Base-by-base conservation (phyloP, 2,113 vertebrate species). In the Ammodytes dubius region DNA sequence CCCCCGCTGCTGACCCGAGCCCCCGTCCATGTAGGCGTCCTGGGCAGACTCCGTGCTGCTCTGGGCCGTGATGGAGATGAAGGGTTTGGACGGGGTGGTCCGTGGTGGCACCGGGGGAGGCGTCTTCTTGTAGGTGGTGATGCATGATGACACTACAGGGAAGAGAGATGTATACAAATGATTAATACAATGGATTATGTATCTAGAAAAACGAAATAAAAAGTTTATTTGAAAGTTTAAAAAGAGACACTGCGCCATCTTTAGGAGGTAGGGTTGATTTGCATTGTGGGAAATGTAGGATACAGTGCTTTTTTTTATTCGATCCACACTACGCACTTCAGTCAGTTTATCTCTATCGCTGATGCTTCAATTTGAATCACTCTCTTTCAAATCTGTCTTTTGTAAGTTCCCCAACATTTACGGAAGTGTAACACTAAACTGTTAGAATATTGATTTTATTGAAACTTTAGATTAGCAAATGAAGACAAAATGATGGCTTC, bases 81-180 rank as follows among this genome's bases (percentile, higher is more conserved):
- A 99, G 0, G 98, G 98, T 92, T 99, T 99, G 93, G 98, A 97
- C 40, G 98, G 97, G 56, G 93, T 94, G 77, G 96, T 98, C 90
- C 98, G 96, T 7, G 98, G 98, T 68, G 98, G 98, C 74, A 99
- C 98, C 0, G 98, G 98, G 47, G 98, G 98, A 0, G 98, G 98
- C 6, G 97, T 99, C 95, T 99, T 99, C 96, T 99, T 99, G 94
- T 99, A 99, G 81, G 98, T 99, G 83, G 98, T 99, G 93, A 99
- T 99, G 94, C 98, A 99, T 94, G 98, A 99, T 79, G 98, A 99
- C 93, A 99, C 98, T 99, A 93, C 49, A 90, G 72, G 58, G 35
- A 77, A 54, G 57, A 75, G 8, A 73, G 27, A 59, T 17, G 67
- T 43, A 70, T 6, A 76, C 2, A 49, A 66, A 12, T 7, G 13